Conservation (phyloP, 2,888 invertebrate species). For the Euspilapteryx auroguttella region DNA sequence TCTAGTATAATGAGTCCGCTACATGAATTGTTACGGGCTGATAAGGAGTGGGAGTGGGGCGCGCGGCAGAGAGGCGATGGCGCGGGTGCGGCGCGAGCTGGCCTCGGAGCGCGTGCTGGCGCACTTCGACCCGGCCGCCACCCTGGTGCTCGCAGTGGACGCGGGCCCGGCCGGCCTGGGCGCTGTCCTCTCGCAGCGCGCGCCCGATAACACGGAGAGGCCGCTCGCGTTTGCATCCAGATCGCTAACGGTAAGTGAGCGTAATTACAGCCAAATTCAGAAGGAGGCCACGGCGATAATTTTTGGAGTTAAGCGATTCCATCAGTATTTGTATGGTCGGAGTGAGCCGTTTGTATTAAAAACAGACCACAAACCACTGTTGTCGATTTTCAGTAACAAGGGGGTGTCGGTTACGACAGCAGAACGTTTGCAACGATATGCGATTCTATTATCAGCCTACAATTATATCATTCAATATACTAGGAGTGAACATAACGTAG, state of each 20-base stretch:
- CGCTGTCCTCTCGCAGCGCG: not conserved
- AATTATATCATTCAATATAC: slow-evolving; percentile 3
- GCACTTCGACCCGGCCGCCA: slow-evolving; percentile 1
- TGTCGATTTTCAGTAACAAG: slow-evolving; percentile 1
- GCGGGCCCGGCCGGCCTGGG: slow-evolving; percentile 5
- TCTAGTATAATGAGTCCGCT: slow-evolving; percentile 5
- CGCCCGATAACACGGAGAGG: not conserved
- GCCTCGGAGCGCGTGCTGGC: slow-evolving; percentile 5
- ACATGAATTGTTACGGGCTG: slow-evolving; percentile 4
- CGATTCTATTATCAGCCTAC: no score
- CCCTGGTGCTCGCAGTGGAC: slow-evolving; percentile 8
- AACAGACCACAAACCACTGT: no score
- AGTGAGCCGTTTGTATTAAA: no score
- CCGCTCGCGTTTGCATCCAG: slow-evolving; percentile 2
- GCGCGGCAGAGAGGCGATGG: slow-evolving; percentile 3
- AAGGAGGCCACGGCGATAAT: no score
- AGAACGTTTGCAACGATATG: slow-evolving; percentile 1
- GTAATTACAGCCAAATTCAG: no score
- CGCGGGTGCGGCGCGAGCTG: slow-evolving; percentile 4
- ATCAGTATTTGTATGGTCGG: slow-evolving; percentile 1
- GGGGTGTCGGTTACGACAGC: slow-evolving; percentile 3
- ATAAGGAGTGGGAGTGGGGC: slow-evolving; percentile 6
- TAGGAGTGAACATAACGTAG: not conserved
- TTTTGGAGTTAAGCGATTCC: no score
- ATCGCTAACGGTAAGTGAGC: no score